phyloP scores from a whole-genome alignment of 2,888 invertebrate species.

The Hirtodrosophila alboralis region DNA sequence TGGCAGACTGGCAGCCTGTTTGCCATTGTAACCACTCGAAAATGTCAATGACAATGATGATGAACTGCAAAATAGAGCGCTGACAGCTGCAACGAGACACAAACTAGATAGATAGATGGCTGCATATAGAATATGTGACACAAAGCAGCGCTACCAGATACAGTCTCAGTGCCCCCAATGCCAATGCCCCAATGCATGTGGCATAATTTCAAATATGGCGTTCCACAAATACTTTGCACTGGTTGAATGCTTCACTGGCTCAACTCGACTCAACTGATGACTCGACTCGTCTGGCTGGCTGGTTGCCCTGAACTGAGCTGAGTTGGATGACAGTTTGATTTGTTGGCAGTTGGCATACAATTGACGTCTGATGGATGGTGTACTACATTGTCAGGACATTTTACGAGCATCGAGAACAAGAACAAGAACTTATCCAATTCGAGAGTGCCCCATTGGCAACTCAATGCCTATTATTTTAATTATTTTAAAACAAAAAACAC shows the following conservation, averaged over 20 bases:
- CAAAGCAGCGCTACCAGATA: constrained; percentile 27
- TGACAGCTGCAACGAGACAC: constrained; percentile 78
- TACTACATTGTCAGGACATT: constrained; percentile 75
- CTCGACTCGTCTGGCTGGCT: constrained; percentile 35
- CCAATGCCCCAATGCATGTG: constrained; percentile 58
- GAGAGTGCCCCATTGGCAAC: constrained; percentile 27
- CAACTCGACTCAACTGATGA: constrained; percentile 21
- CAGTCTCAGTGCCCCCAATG: constrained; percentile 30
- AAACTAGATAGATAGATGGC: constrained; percentile 52
- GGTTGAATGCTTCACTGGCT: constrained; percentile 65
- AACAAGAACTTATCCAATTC: constrained; percentile 27
- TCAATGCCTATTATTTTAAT: constrained; percentile 54
- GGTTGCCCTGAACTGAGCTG: too few relatives aligned
- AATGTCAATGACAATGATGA: constrained; percentile 79
- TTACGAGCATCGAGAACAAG: constrained; percentile 42
- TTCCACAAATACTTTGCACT: constrained; percentile 73
- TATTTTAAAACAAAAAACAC: constrained; percentile 35
- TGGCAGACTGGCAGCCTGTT: constrained; percentile 37
- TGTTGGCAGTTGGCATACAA: constrained; percentile 78
- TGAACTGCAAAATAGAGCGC: constrained; percentile 79
- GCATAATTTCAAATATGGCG: constrained; percentile 78
- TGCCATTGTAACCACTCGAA: constrained; percentile 77
- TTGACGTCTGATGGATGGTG: constrained; percentile 78
- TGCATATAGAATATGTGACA: constrained; percentile 51
- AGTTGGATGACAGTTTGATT: constrained; percentile 74